Base-by-base conservation (phyloP, 2,888 invertebrate genomes). In the Apoderus coryli region DNA sequence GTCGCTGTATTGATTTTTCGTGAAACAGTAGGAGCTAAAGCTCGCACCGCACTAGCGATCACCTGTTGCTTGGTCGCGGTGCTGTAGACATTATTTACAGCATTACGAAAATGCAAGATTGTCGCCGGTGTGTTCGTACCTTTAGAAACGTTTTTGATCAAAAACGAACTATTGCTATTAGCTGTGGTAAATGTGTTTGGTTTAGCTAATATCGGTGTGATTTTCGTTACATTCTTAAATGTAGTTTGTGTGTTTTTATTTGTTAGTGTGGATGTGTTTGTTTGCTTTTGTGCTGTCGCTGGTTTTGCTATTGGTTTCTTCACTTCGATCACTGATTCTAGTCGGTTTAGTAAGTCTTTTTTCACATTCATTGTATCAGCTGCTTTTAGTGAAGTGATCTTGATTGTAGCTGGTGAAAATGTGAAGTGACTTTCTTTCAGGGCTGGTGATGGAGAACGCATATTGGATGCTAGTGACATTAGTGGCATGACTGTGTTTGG, bases 401-500 rank as follows among this genome's bases (percentile, higher is more conserved):
- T 76, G 40, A 76, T 71, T 31, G 69, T 64, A 39, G 71, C 71
- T 3, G 77, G 76, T 11, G 76, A 76, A 51, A 76, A 77, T 16
- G 75, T 75, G 49, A 77, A 54, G 49, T 77, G 76, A 45, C 76
- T 76, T 46, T 75, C 75, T 48, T 67, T 72, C 46, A 69, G 63
- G 40, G 69, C 67, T 5, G 76, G 76, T 44, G 74, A 74, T 5
- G 66, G 64, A 12, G 67, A 59, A 11, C 71, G 63, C 14, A 50
- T 42, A 33, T 40, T 54, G 30, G 50, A 50, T 4, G 51, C 45
- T 19, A 64, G 62, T 35, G 72, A 70, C 40, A 77, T 69, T 22
- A 78, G 64, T 2, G 89, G 88, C 76, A 88, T 79, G 24, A 88
- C 86, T 14, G 81, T 82, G 50, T 84, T 86, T 3, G 89, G 89